A percentile compares a stretch with the other conserved stretches of the same genome.
phyloP scores from a whole-genome alignment of 2,888 invertebrate genomes.

The Prosopocoilus inquinatus region DNA sequence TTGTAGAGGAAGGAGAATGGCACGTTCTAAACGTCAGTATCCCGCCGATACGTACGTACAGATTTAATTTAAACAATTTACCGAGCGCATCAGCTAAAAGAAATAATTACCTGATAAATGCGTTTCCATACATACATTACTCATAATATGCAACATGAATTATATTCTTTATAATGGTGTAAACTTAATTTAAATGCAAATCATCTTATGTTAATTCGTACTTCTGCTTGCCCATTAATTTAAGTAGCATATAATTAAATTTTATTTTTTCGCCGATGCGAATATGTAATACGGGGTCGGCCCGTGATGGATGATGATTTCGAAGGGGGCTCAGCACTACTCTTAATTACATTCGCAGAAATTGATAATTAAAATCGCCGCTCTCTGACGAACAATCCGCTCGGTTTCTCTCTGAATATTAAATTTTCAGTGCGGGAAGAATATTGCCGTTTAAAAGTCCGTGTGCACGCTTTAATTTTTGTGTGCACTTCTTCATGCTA shows the following conservation, averaged over 20 bases:
- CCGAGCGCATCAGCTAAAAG: slow-evolving; percentile 27
- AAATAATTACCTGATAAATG: slow-evolving; percentile 45
- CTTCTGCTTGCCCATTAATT: slow-evolving; percentile 60
- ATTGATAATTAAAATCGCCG: slow-evolving; percentile 47
- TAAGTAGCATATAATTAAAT: slow-evolving; percentile 72
- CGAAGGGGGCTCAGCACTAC: slow-evolving; percentile 29
- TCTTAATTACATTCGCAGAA: slow-evolving; percentile 45
- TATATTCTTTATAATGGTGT: slow-evolving; percentile 52
- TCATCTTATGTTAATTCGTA: slow-evolving; percentile 52
- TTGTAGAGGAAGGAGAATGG: neutral
- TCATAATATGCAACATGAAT: slow-evolving; percentile 48
- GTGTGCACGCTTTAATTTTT: neutral
- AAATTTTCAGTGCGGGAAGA: neutral
- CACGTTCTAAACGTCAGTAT: slow-evolving; percentile 16
- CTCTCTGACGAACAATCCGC: slow-evolving; percentile 24
- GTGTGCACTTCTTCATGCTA: neutral
- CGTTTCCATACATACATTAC: slow-evolving; percentile 46
- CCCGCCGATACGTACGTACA: slow-evolving; percentile 13
- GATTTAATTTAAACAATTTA: slow-evolving; percentile 31
- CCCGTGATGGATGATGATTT: slow-evolving; percentile 41
- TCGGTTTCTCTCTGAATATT: neutral
- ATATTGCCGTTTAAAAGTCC: neutral
- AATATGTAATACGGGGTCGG: slow-evolving; percentile 41
- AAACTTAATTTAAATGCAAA: slow-evolving; percentile 54
- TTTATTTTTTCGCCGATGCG: slow-evolving; percentile 49